Base-by-base conservation (phyloP, 1,140 invertebrate genomes). In the Caerostris extrusa region DNA sequence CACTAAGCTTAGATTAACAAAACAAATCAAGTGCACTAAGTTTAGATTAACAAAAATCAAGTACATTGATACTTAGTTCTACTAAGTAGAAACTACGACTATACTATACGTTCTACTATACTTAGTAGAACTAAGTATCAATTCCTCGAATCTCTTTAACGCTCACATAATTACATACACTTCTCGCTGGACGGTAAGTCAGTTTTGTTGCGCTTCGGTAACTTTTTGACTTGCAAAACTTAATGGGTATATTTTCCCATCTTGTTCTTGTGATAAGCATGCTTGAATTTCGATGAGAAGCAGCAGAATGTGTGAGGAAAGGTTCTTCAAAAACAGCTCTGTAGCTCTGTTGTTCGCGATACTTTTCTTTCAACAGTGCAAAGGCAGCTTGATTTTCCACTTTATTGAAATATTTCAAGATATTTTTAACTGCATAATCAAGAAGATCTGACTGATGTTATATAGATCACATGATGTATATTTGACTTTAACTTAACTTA, bases 81-180 rank as follows among this genome's bases (percentile, higher is more conserved):
- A n/a, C n/a, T n/a, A n/a, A n/a, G n/a, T n/a, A n/a, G n/a, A n/a
- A n/a, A n/a, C n/a, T n/a, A n/a, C n/a, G n/a, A n/a, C n/a, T n/a
- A n/a, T n/a, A n/a, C n/a, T n/a, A n/a, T n/a, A n/a, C n/a, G n/a
- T n/a, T n/a, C n/a, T n/a, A n/a, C n/a, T n/a, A 34, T 34, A 34
- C 2, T 34, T 34, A 34, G 34, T 34, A 34, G 93, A 58, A 7
- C 95, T 92, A 60, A 95, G 95, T 5, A 95, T 50, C 94, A 95
- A 95, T n/a, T 88, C 64, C n/a, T 95, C n/a, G 34, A 95, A 94
- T 95, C 34, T 95, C 34, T 95, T 91, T 3, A 95, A 60, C 2
- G 94, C 95, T 83, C 94, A 95, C 58, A 95, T 60, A 7, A 96
- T 95, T 3, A 94, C 95, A 71, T 69, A 95, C 0, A 90, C 86